Evolutionary conservation across 2,797 vertebrate species (phyloP), one percentile per base, ranked within the genome.

Genomic region (Australoheros facetus): DNA sequence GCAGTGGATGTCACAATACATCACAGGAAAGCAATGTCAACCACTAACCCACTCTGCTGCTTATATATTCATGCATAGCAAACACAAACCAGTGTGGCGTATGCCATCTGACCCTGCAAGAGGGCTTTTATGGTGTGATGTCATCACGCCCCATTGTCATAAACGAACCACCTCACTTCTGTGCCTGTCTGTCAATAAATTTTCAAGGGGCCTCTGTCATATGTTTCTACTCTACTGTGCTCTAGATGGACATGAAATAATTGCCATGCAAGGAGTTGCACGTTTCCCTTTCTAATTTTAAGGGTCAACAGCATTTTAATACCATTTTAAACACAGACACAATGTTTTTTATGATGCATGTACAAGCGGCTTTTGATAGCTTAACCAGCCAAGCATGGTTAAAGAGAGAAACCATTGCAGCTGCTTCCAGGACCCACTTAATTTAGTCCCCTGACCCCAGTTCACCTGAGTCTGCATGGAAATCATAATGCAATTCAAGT

Each of bases 341-440:
- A 96, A 88, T 96, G 95, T 95, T 96, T 97, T 99, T 98, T 98
- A 99, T 98, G 97, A 96, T 95, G 97, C 97, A 96, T 95, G 96
- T 97, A 97, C 97, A 97, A 95, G 96, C 96, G 94, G 95, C 92
- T 96, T 97, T 97, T 99, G 98, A 99, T 99, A 97, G 97, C 96
- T 97, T 97, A 98, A 97, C 96, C 98, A 97, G 93, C 96, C 97
- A 98, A 98, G 97, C 98, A 97, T 98, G 97, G 97, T 97, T 98
- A 98, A 99, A 99, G 96, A 97, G 96, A 96, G 93, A 92, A 96
- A 95, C 94, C 96, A 95, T 86, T 96, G 96, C 98, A 98, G 98
- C 97, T 98, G 98, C 97, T 97, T 96, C 97, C 97, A 96, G 94
- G 95, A 95, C 96, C 95, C 96, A 95, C 96, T 97, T 99, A 98